phyloP scores from a whole-genome alignment of 2,113 vertebrate species.

The Odontophorus gujanensis region DNA sequence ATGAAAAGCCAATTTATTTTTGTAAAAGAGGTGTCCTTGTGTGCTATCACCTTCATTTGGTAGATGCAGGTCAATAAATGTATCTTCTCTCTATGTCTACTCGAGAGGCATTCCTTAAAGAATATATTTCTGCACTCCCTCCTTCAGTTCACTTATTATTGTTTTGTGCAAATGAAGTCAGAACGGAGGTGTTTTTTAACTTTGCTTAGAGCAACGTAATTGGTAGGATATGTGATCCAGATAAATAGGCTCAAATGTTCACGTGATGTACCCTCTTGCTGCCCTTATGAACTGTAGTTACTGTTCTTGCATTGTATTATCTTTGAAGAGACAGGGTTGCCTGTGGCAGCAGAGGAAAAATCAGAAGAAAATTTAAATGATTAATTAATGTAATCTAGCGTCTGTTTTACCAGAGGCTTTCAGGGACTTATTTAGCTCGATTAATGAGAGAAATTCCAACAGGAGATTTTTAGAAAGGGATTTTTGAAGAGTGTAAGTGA shows the following conservation, averaged over 20 bases:
- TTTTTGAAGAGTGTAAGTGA: slow-evolving; percentile 61
- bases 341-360: slow-evolving; percentile 64
- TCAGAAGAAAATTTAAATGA: slow-evolving; percentile 76
- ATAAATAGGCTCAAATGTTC: slow-evolving; percentile 52
- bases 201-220: slow-evolving; percentile 3
- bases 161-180: slow-evolving; percentile 15
- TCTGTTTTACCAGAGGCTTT: slow-evolving; percentile 75
- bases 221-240: slow-evolving; percentile 11
- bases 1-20: background rate
- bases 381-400: slow-evolving; percentile 75
- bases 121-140: background rate
- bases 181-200: background rate
- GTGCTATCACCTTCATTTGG: background rate
- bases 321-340: slow-evolving; percentile 70
- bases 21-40: background rate
- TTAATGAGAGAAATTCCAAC: slow-evolving; percentile 71
- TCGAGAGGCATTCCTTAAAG: background rate
- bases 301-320: slow-evolving; percentile 25
- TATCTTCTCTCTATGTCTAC: background rate
- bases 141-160: background rate
- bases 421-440: slow-evolving; percentile 52
- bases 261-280: background rate
- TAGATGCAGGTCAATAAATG: background rate
- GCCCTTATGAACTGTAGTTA: slow-evolving; percentile 32
- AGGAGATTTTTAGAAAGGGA: slow-evolving; percentile 31